These are phyloP conservation scores for Crotalus viridis DNA, from an alignment of 2,113 vertebrate species.

Conservation along the genomic window DNA sequence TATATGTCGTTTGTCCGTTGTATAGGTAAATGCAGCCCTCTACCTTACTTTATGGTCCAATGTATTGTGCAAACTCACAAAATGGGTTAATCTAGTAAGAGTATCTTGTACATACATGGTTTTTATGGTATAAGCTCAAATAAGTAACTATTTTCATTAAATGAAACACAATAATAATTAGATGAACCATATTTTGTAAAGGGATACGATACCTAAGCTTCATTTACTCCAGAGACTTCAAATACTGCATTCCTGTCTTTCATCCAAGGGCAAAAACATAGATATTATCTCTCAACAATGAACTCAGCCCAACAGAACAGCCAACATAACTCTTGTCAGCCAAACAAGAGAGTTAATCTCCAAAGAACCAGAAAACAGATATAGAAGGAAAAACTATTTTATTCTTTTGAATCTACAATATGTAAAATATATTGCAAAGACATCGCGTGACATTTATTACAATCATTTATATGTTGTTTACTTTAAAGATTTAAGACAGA, in stretches of 20 bases:
- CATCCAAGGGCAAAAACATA: neutral
- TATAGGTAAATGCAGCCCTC: neutral
- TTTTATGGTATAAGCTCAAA: neutral
- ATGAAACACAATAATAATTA: neutral
- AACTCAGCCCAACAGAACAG: neutral
- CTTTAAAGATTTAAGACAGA: neutral
- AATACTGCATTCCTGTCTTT: neutral
- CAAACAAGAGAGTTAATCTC: neutral
- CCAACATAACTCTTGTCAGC: neutral
- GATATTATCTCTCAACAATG: neutral
- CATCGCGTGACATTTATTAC: neutral
- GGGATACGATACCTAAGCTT: neutral
- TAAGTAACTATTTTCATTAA: neutral
- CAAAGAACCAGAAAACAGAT: neutral
- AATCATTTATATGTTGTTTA: neutral
- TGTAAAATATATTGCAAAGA: neutral
- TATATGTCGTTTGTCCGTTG: neutral
- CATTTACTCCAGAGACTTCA: neutral
- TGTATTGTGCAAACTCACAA: neutral
- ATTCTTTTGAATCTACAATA: neutral
- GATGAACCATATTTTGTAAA: neutral
- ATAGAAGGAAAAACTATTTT: neutral
- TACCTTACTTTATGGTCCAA: neutral
- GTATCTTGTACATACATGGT: no score
- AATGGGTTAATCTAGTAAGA: neutral